These are phyloP conservation scores for Acheta domesticus DNA, from an alignment of 2,888 invertebrate genomes.

Conservation along the genomic window DNA sequence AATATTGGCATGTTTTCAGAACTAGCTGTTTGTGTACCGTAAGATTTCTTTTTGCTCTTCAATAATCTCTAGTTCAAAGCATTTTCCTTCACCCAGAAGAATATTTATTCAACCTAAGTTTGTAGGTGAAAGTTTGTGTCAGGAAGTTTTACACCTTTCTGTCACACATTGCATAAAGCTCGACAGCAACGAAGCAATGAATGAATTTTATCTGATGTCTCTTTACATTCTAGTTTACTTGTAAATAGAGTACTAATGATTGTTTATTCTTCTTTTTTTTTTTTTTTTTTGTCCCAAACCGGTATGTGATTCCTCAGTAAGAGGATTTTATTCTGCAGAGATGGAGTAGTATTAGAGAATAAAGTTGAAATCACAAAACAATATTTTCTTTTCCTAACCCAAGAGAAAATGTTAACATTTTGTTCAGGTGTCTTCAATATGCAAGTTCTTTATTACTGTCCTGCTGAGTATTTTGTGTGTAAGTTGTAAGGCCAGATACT, in stretches of 20 bases:
- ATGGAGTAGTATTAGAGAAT: slow-evolving; percentile 37
- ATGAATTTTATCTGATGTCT: slow-evolving; percentile 33
- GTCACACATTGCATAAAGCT: slow-evolving; percentile 29
- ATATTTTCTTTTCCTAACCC: not conserved
- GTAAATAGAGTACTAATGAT: slow-evolving; percentile 36
- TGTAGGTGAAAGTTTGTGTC: not conserved
- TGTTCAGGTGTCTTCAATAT: not conserved
- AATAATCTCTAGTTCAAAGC: slow-evolving; percentile 1
- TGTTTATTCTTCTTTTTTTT: slow-evolving; percentile 25
- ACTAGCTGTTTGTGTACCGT: slow-evolving; percentile 33
- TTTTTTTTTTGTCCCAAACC: slow-evolving; percentile 31
- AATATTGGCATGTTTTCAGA: slow-evolving; percentile 27
- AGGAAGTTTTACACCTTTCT: not conserved
- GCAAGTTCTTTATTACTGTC: not conserved
- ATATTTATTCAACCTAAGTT: not conserved
- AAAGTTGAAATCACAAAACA: slow-evolving; percentile 35
- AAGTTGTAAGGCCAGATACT: not conserved
- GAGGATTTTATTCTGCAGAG: slow-evolving; percentile 37
- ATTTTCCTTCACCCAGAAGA: not conserved
- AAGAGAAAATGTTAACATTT: not conserved
- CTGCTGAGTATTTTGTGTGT: slow-evolving; percentile 8
- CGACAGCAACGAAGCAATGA: slow-evolving; percentile 31
- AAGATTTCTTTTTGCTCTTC: slow-evolving; percentile 30
- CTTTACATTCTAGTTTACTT: slow-evolving; percentile 33
- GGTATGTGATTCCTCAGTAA: slow-evolving; percentile 36